Base-by-base conservation (phyloP, 1,140 invertebrate species). In the Geopemphigus sp. region DNA sequence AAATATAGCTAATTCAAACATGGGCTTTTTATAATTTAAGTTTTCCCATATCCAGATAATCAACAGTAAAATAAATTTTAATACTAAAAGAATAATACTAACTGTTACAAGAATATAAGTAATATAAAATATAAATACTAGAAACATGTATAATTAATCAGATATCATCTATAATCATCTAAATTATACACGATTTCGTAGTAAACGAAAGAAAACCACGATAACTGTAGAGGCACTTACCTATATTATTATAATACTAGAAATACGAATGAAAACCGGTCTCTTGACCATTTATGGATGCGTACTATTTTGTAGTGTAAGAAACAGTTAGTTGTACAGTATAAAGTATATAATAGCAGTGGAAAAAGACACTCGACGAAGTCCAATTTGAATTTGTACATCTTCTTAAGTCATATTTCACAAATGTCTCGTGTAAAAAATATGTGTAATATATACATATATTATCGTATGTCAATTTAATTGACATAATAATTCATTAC, bases 251-350 rank as follows among this genome's bases (percentile, higher is more conserved):
- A 72, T 26, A 50, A 39, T 39, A 39, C 3, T 39, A 17, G 29
- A 59, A 39, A 17, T 59, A 57, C n/a, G 26, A 59, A 56, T 14
- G 24, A 73, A 76, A 76, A 76, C 73, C 73, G 73, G 73, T 76
- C 22, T 45, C 53, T 17, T 73, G 53, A 24, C 73, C 32, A 76
- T 76, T 56, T 76, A 76, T 76, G 73, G 73, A 39, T 59, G 32
- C 32, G n/a, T 56, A 57, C 56, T 14, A 57, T 76, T 76, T 76
- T 22, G 56, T 56, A 47, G 54, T 47, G 73, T 59, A 15, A 73
- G 24, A 73, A 76, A 76, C 73, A 76, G 56, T 76, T 59, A 73
- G 29, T 50, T 50, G 64, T 50, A 68, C 22, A 50, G 39, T 24
- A 68, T 15, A n/a, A n/a, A 64, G n/a, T 64, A 64, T 17, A 64